phyloP scores from a whole-genome alignment of 2,888 invertebrate species.

The Sthenelais limicola region DNA sequence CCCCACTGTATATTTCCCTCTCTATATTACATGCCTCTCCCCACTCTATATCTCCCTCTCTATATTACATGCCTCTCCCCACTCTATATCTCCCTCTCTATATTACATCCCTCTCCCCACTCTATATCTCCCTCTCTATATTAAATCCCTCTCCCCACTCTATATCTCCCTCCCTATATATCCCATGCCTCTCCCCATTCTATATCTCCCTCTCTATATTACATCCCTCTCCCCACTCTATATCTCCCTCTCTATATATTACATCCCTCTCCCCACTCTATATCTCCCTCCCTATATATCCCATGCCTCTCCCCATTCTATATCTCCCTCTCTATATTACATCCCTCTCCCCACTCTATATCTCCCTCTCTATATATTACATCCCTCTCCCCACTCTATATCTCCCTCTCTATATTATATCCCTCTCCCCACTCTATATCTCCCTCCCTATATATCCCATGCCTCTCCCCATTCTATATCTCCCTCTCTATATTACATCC shows the following conservation, averaged over 20 bases:
- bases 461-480: background rate
- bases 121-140: no score
- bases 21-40: no score
- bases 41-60: no score
- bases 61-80: no score
- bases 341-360: background rate
- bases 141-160: background rate
- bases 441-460: background rate
- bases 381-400: background rate
- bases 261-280: background rate
- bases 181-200: background rate
- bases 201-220: background rate
- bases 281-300: background rate
- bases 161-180: background rate
- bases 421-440: background rate
- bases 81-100: no score
- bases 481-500: background rate
- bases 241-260: background rate
- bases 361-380: background rate
- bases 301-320: background rate
- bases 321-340: background rate
- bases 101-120: no score
- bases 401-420: background rate
- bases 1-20: no score
- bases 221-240: background rate